Conservation (phyloP, 2,113 vertebrate genomes). For the Dasypus novemcinctus region DNA sequence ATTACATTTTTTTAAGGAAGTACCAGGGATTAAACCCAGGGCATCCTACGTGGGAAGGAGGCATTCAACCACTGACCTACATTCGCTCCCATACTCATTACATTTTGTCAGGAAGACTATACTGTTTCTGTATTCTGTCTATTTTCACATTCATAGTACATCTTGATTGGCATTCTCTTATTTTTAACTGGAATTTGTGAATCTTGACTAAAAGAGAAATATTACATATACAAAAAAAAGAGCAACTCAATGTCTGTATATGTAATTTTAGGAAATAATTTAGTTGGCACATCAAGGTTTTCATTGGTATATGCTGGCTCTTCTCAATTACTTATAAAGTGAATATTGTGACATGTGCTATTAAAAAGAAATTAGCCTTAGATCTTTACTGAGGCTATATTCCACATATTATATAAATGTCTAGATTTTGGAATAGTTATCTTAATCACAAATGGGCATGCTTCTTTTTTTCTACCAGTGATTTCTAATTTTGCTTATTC, state of each 20-base stretch:
- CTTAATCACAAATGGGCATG: not conserved
- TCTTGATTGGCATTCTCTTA: not conserved
- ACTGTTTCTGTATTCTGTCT: not conserved
- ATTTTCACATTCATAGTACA: not conserved
- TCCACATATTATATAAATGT: conserved; percentile 10
- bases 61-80: too few species aligned
- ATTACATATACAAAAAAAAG: not conserved
- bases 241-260: not conserved
- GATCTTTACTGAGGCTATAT: not conserved
- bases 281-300: not conserved
- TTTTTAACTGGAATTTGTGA: conserved; percentile 17
- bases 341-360: not conserved
- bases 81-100: not conserved
- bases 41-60: too few species aligned
- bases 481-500: not conserved
- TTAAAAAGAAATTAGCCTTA: conserved; percentile 20
- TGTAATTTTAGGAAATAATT: conserved; percentile 36
- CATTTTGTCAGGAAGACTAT: not conserved
- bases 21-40: too few species aligned
- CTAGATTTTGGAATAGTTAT: not conserved
- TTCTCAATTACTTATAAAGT: not conserved
- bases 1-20: not conserved
- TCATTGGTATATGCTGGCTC: not conserved
- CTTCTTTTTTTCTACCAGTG: not conserved
- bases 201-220: not conserved